Evolutionary conservation across 2,888 invertebrate species (phyloP).

Genomic region (Cremastinae sp.): DNA sequence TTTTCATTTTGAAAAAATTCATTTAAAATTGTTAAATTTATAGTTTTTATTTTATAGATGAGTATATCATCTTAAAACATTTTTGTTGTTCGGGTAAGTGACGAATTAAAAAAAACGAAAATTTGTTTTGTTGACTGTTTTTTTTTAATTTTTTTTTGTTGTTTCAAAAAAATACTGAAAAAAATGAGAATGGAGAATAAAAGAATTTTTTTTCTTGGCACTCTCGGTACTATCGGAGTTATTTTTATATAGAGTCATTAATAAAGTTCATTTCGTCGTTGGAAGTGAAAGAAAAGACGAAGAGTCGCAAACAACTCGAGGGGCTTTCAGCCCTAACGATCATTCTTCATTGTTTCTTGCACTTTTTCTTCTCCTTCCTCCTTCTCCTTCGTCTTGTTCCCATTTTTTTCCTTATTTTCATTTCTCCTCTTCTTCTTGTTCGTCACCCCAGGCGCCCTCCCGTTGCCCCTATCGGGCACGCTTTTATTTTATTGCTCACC

Average conservation of each 20-base stretch:
- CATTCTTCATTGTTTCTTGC: slow-evolving; percentile 18
- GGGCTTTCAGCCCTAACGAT: slow-evolving; percentile 33
- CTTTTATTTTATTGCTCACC: slow-evolving; percentile 27
- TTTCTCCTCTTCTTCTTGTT: background rate
- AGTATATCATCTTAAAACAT: no score
- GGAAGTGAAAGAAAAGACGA: slow-evolving; percentile 10
- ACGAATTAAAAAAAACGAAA: no score
- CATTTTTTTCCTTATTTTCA: no score
- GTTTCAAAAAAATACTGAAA: background rate
- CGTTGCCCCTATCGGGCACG: background rate
- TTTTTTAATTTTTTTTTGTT: slow-evolving; percentile 3
- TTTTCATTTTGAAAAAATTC: no score
- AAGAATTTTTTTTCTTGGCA: slow-evolving; percentile 6
- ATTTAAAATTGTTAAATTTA: no score
- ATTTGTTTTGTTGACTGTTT: no score
- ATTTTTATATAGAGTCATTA: slow-evolving; percentile 37
- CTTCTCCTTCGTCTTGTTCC: no score
- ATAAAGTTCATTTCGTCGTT: slow-evolving; percentile 29
- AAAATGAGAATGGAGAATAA: no score
- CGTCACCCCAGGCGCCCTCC: slow-evolving; percentile 19
- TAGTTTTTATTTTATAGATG: no score
- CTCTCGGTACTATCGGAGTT: slow-evolving; percentile 13
- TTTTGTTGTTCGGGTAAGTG: no score
- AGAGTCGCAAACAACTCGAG: slow-evolving; percentile 35
- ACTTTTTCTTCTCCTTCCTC: no score